Evolutionary conservation across 53 echinoderm and acorn worm species (phyloP), one percentile per base, ranked within the genome.

Genomic region (Temnopleurus reevesii): DNA sequence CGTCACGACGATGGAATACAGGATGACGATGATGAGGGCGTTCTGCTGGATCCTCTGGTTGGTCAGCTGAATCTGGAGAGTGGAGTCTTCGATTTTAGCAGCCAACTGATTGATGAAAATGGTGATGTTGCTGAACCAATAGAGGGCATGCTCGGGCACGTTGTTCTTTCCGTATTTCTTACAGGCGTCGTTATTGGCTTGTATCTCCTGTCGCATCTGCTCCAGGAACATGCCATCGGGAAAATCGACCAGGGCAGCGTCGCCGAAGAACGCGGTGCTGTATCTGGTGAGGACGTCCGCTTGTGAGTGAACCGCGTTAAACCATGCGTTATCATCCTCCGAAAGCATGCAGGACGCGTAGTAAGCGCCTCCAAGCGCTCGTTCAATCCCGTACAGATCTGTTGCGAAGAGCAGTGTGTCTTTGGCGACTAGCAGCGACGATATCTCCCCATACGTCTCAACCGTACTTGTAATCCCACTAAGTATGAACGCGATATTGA

Each of bases 71-170:
- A 93, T 91, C 34, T 38, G 41, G 26, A 49, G 6, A 21, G 89
- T 58, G 8, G 71, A 41, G 9, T 43, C 17, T 21, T 18, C 18
- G 1, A 76, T 43, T 6, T 91, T 29, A n/a, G 5, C 25, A 15
- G 91, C 76, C 47, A 93, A 23, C 34, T 51, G 54, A 18, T 93
- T 36, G 12, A 95, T 88, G 26, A 86, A 53, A 7, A 53, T 55
- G 4, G 95, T 93, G 81, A 90, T 87, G 65, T 95, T 95, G 12
- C 57, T 17, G 64, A 93, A 95, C 95, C 95, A 95, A 45, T 65
- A 46, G 19, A 81, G 61, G 24, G 81, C 82, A 35, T 53, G 38
- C 38, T 19, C 54, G 1, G 89, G 34, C 4, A 55, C 51, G 35
- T 34, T 66, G 17, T 51, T 82, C 44, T 7, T 43, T n/a, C 89